Conservation (phyloP, 2,888 invertebrate species). For the Plutella xylostella region DNA sequence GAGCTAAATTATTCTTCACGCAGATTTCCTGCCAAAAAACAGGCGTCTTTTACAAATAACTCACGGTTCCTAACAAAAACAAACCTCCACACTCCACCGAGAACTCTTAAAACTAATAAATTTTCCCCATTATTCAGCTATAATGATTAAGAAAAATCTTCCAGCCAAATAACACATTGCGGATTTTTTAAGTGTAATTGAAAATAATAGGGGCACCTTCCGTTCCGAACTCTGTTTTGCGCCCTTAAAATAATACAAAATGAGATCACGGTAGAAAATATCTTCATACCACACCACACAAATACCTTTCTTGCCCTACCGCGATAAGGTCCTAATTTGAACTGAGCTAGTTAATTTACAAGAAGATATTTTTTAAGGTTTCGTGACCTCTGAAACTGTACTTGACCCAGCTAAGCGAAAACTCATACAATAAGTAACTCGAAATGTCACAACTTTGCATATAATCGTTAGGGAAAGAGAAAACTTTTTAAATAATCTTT, state of each 20-base stretch:
- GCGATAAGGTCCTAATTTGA: no score
- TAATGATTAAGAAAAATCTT: not conserved
- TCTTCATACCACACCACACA: no score
- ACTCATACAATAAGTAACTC: constrained; percentile 5
- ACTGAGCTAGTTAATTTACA: not conserved
- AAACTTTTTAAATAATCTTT: constrained; percentile 3
- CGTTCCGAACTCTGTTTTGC: not conserved
- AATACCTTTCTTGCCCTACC: no score
- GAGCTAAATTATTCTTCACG: no score
- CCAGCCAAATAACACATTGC: not conserved
- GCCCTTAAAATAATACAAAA: not conserved
- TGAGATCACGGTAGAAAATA: not conserved
- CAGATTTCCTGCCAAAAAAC: no score
- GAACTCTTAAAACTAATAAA: not conserved
- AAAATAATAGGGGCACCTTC: not conserved
- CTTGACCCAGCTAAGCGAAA: constrained; percentile 4
- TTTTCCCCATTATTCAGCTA: not conserved
- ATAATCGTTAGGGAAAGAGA: constrained; percentile 1
- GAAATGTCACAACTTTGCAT: constrained; percentile 1
- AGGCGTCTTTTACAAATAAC: no score
- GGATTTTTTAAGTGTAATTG: not conserved
- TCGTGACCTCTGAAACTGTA: constrained; percentile 4
- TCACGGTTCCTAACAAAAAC: no score
- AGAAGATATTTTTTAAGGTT: not conserved
- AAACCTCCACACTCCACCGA: not conserved